Evolutionary conservation across 2,113 vertebrate genomes (phyloP).

Genomic region (Sinocyclocheilus anshuiensis): DNA sequence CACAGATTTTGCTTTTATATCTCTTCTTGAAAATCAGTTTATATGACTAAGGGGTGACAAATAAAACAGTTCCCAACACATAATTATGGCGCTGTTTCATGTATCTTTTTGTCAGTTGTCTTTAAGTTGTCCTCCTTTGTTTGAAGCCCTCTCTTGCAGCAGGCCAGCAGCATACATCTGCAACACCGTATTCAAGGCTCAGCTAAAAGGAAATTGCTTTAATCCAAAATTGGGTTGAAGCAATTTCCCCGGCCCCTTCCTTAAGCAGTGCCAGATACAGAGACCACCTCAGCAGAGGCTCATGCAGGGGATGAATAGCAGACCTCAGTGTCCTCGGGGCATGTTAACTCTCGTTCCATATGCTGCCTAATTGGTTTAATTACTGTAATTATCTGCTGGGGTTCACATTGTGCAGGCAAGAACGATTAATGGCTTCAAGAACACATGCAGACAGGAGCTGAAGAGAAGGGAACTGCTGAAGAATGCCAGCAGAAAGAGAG

Average conservation of each 20-base stretch:
- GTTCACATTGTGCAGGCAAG: slow-evolving; percentile 71
- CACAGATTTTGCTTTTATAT: no score
- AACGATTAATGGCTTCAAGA: slow-evolving; percentile 77
- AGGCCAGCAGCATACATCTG: slow-evolving; percentile 41
- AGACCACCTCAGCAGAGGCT: slow-evolving; percentile 70
- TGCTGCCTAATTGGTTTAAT: slow-evolving; percentile 80
- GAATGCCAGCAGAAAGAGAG: slow-evolving; percentile 56
- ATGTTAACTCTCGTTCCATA: slow-evolving; percentile 71
- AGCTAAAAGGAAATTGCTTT: slow-evolving; percentile 76
- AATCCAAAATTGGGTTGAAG: slow-evolving; percentile 69
- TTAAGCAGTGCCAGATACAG: slow-evolving; percentile 64
- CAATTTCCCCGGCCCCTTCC: slow-evolving; percentile 67
- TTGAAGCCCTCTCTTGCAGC: not conserved
- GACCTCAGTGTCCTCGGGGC: slow-evolving; percentile 67
- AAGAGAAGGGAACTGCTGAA: slow-evolving; percentile 56
- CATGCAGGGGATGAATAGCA: slow-evolving; percentile 62
- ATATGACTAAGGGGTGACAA: not conserved
- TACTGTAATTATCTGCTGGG: slow-evolving; percentile 77
- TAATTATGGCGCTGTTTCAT: not conserved
- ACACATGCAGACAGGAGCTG: slow-evolving; percentile 76
- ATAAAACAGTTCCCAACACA: not conserved
- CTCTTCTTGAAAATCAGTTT: not conserved
- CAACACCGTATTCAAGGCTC: slow-evolving; percentile 67
- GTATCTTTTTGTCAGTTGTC: not conserved
- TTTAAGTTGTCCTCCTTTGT: not conserved